These are phyloP conservation scores for Ptyas mucosa DNA, from an alignment of 2,113 vertebrate genomes.

Conservation along the genomic window DNA sequence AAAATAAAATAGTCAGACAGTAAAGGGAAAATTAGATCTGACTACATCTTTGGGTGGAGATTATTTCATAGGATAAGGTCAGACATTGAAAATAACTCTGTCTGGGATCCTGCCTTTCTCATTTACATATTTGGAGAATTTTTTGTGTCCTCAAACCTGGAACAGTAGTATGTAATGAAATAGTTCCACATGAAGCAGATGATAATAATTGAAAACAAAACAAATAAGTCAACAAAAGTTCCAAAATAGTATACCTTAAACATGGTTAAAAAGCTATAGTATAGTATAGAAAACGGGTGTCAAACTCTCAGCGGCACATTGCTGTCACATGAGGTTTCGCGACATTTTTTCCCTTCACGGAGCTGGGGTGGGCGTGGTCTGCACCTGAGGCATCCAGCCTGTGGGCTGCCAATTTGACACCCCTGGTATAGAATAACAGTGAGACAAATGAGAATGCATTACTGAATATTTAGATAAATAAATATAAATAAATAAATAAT, in stretches of 20 bases:
- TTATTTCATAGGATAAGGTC: background rate
- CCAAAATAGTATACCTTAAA: background rate
- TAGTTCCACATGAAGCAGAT: background rate
- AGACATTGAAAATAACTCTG: background rate
- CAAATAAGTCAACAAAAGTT: background rate
- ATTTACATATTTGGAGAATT: background rate
- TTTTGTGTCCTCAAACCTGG: background rate
- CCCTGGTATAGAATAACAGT: background rate
- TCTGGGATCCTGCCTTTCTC: background rate
- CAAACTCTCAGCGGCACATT: no score
- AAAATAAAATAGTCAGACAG: background rate
- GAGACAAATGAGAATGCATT: background rate
- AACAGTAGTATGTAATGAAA: background rate
- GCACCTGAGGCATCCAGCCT: no score
- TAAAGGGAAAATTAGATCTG: background rate
- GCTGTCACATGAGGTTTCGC: rapidly evolving
- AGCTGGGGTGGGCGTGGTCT: no score
- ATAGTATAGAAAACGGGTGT: no score
- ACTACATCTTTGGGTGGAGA: background rate
- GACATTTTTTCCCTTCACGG: no score
- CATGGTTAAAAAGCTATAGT: background rate
- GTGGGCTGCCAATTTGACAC: no score
- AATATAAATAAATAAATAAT: background rate
- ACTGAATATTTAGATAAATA: background rate
- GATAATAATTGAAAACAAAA: background rate